A percentile compares a stretch with the other conserved stretches of the same genome.
These are phyloP conservation scores for Spizaetus ornatus DNA, from an alignment of 2,113 vertebrate genomes.

Conservation along the genomic window DNA sequence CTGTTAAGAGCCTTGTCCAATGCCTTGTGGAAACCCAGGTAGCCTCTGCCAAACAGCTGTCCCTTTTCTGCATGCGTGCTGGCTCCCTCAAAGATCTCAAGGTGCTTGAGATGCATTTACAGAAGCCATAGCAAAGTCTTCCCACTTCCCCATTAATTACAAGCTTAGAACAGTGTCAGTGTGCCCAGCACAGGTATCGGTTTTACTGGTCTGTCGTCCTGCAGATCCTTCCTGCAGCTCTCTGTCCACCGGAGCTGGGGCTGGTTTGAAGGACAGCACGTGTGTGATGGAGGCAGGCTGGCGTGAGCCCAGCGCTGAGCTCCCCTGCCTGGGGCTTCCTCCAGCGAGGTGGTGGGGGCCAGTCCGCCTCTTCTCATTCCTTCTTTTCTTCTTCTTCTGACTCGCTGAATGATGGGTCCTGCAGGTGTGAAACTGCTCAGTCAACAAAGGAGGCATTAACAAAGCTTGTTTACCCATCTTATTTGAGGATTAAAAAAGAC, in stretches of 20 bases:
- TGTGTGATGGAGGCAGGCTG: not conserved
- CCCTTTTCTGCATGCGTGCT: accelerated
- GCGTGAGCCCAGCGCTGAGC: not conserved
- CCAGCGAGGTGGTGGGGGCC: accelerated
- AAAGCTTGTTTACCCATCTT: slow-evolving; percentile 22
- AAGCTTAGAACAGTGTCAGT: not conserved
- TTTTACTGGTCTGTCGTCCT: not conserved
- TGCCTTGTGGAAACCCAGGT: not conserved
- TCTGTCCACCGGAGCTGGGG: accelerated
- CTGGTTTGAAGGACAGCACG: not conserved
- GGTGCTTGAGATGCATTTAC: not conserved
- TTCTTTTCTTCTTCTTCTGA: not conserved
- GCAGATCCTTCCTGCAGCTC: not conserved
- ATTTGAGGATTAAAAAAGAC: slow-evolving; percentile 56
- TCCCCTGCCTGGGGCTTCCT: not conserved
- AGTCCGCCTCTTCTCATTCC: not conserved
- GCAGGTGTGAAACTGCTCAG: not conserved
- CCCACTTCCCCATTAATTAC: not conserved
- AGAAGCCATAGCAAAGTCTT: not conserved
- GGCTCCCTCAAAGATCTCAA: not conserved
- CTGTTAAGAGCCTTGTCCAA: not conserved
- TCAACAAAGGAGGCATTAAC: not conserved
- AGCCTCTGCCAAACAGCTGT: not conserved
- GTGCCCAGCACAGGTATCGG: accelerated
- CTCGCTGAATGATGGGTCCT: not conserved